phyloP scores from a whole-genome alignment of 2,888 invertebrate genomes.

The Machimus rusticus region DNA sequence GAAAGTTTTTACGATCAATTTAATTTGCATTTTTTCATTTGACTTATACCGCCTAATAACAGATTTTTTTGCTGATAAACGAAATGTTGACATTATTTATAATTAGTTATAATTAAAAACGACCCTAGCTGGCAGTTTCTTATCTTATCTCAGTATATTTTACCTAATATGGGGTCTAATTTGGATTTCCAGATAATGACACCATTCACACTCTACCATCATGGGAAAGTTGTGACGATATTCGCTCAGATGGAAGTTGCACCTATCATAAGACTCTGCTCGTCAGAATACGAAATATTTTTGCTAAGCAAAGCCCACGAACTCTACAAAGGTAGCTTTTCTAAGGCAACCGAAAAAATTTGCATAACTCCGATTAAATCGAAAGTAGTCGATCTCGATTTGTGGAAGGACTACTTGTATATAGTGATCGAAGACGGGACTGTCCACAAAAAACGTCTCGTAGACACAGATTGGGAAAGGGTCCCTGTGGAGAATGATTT shows the following conservation, averaged over 20 bases:
- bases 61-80: too few species aligned
- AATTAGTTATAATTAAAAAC: too few species aligned
- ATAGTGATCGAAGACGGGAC: conserved; percentile 47
- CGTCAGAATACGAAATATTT: conserved; percentile 43
- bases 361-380: conserved; percentile 33
- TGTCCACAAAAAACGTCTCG: conserved; percentile 42
- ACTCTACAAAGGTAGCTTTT: conserved; percentile 41
- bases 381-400: conserved; percentile 47
- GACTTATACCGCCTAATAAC: too few species aligned
- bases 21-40: too few species aligned
- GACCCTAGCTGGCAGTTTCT: not conserved
- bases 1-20: too few species aligned
- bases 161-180: not conserved
- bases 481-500: conserved; percentile 29
- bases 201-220: conserved; percentile 43
- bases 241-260: conserved; percentile 1
- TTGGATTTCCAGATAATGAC: conserved; percentile 36
- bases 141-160: not conserved
- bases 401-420: conserved; percentile 45
- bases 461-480: conserved; percentile 37
- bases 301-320: conserved; percentile 45
- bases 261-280: conserved; percentile 43
- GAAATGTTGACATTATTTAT: too few species aligned
- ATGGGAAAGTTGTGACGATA: conserved; percentile 35
- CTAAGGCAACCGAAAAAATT: conserved; percentile 30